These are phyloP conservation scores for Glomeris marginata DNA, from an alignment of 2,888 invertebrate species.

Conservation along the genomic window DNA sequence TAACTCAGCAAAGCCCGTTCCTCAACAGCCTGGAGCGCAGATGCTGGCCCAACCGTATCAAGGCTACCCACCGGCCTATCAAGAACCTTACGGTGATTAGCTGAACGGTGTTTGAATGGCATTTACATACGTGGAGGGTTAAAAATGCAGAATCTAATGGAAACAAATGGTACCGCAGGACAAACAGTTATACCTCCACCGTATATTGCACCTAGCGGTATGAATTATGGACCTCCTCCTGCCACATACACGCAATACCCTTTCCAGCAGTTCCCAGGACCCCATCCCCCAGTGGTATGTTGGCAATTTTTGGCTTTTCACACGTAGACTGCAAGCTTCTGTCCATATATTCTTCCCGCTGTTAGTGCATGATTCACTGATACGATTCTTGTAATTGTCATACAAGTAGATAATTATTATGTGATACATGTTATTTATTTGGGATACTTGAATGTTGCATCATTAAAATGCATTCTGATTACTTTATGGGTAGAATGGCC, in stretches of 20 bases:
- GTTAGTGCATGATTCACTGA: no score
- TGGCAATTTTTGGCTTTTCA: slow-evolving; percentile 16
- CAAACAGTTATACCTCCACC: slow-evolving; percentile 17
- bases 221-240: slow-evolving; percentile 22
- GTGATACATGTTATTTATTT: no score
- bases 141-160: slow-evolving; percentile 7
- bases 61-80: slow-evolving; percentile 17
- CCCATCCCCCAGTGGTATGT: slow-evolving; percentile 23
- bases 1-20: neutral
- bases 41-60: slow-evolving; percentile 16
- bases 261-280: slow-evolving; percentile 16
- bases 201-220: slow-evolving; percentile 21
- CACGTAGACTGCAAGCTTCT: slow-evolving; percentile 3
- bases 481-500: no score
- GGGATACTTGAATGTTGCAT: no score
- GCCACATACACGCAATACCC: slow-evolving; percentile 17
- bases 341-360: no score
- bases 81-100: slow-evolving; percentile 17
- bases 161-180: slow-evolving; percentile 8
- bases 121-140: no score
- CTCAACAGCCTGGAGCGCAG: neutral
- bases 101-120: no score
- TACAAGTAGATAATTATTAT: no score
- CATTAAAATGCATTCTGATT: no score
- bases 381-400: no score